Evolutionary conservation across 1,140 invertebrate genomes (phyloP), one percentile per base, ranked within the genome.

Genomic region (Nasonia giraulti): DNA sequence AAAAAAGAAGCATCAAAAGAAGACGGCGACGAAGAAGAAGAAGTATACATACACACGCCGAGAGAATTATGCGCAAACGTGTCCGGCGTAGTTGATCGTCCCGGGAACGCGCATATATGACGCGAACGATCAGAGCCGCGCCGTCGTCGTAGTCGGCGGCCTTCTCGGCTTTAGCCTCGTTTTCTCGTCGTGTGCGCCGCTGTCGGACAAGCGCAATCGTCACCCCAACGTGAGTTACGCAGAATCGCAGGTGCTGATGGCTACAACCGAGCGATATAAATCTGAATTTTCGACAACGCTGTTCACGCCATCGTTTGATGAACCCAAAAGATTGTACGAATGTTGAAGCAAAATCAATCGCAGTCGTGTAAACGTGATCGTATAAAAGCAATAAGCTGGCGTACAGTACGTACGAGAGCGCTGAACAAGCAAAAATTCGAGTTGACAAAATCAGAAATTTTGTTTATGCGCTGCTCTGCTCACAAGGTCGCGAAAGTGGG

Each of bases 401-500:
- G 10, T 44, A 44, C 1, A 44, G 20, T 62, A 17, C n/a, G 14
- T 4, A n/a, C 7, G 55, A 62, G 17, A 62, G 6, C 6, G 55
- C n/a, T n/a, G 20, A 62, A 62, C 6, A 62, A 62, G 55, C 55
- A 20, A n/a, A 62, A 62, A 62, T n/a, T 4, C 20, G 20, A 62
- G 55, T 20, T 62, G 55, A n/a, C 55, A 62, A 62, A 20, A 62
- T 62, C 55, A 6, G 20, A 62, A 62, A n/a, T 62, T 20, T 33
- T 71, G 69, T 33, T 71, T 71, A 17, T 71, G 14, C 27, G 7
- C 11, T 71, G 69, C 55, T 62, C 20, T 7, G 55, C 20, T 44
- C 40, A 6, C 55, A 81, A 81, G 80, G 80, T 73, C 69, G 27
- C 50, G 44, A 73, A 73, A 81, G 44, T 81, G 23, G 69, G 55